Evolutionary conservation across 2,797 vertebrate species (phyloP).

Genomic region (Corythornis leucogaster): DNA sequence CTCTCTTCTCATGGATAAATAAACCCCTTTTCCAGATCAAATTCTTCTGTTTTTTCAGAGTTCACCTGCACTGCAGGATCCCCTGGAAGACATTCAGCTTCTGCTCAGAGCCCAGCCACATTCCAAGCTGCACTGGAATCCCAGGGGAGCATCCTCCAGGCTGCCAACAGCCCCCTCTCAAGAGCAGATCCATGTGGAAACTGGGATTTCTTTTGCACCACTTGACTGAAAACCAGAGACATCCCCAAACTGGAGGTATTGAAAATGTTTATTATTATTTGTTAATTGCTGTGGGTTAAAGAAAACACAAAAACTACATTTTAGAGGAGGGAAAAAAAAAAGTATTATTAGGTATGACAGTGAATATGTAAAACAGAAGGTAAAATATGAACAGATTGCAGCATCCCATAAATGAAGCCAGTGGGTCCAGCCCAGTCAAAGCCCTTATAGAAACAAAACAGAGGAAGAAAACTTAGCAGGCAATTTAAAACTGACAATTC

Average conservation of each 20-base stretch:
- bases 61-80: not conserved
- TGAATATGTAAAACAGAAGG: slow-evolving; percentile 48
- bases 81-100: not conserved
- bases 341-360: slow-evolving; percentile 52
- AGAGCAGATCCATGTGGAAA: not conserved
- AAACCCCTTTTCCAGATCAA: not conserved
- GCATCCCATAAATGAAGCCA: slow-evolving; percentile 62
- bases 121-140: not conserved
- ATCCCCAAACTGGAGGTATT: slow-evolving; percentile 22
- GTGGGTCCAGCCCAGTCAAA: slow-evolving; percentile 83
- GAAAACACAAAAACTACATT: slow-evolving; percentile 58
- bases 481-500: slow-evolving; percentile 10
- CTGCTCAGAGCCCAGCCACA: not conserved
- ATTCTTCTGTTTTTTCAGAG: not conserved
- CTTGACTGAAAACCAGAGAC: slow-evolving; percentile 35
- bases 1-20: not conserved
- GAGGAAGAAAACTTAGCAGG: slow-evolving; percentile 21
- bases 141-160: not conserved
- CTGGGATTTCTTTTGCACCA: not conserved
- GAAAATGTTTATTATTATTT: slow-evolving; percentile 77
- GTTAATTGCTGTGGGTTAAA: slow-evolving; percentile 70
- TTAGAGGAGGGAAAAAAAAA: slow-evolving; percentile 43
- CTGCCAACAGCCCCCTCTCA: not conserved
- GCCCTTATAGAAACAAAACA: slow-evolving; percentile 68
- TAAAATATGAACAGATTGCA: slow-evolving; percentile 61